Evolutionary conservation across 2,888 invertebrate genomes (phyloP), one percentile per base, ranked within the genome.

Genomic region (Perithous albicinctus): DNA sequence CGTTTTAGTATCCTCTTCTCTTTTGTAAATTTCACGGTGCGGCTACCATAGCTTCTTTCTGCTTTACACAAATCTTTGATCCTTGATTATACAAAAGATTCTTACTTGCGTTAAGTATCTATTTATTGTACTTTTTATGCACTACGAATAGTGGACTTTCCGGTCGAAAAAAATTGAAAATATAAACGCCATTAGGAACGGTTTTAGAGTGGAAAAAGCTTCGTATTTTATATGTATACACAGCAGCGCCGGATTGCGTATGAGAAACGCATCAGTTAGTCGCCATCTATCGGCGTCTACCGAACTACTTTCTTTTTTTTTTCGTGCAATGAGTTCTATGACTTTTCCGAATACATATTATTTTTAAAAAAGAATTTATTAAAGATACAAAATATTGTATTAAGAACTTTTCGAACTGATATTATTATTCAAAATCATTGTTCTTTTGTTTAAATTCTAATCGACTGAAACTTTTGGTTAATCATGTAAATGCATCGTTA

Each of bases 1-100:
- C 82, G 74, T 80, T 87, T 83, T 61, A 76, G 85, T 85, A 61
- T 74, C 74, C 64, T 63, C 73, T 56, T 66, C 70, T 2, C n/a
- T 32, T 51, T 70, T 48, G 70, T 63, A 32, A 77, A 38, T 51
- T 64, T 61, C 26, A 70, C 63, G 63, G 51, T 10, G 51, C 18
- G 8, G 5, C 18, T 48, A 18, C 18, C 8, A 48, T 70, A 32
- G 23, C 35, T 38, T 32, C 59, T 43, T 29, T 78, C 56, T 41
- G 51, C 35, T 48, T 63, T 61, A 51, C 32, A 46, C 12, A 12
- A 54, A 54, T 51, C 35, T 67, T 54, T 32, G 70, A 63, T 63
- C 12, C 38, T n/a, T 43, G 23, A 7, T 54, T 26, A 10, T 29
- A n/a, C 32, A 32, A 18, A 32, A 20, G 35, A 35, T 32, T 12